Conservation (phyloP, 2,797 vertebrate genomes). For the Chaetophractus vellerosus region DNA sequence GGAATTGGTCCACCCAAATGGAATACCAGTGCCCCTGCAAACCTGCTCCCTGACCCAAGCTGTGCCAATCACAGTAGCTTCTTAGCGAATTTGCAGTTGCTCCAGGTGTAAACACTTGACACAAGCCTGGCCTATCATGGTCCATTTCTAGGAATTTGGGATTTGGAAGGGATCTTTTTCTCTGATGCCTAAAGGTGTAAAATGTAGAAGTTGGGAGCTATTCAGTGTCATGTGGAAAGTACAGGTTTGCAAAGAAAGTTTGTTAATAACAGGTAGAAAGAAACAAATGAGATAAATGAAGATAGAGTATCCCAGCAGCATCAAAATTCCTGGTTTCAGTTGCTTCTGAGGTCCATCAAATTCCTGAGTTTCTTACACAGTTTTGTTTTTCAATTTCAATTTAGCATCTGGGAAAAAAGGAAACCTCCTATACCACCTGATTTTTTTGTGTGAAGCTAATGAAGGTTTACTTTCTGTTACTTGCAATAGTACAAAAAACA, state of each 20-base stretch:
- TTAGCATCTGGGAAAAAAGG: neutral
- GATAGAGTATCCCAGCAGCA: neutral
- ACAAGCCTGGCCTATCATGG: neutral
- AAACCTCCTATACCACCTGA: neutral
- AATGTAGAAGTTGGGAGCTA: neutral
- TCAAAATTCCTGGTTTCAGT: neutral
- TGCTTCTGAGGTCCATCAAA: neutral
- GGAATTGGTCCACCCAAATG: neutral
- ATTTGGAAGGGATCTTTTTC: neutral
- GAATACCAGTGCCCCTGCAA: neutral
- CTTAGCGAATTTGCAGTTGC: neutral
- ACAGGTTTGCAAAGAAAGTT: neutral
- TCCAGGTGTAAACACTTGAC: neutral
- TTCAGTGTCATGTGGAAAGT: neutral
- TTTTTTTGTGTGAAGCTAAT: neutral
- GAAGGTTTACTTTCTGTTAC: constrained; percentile 7
- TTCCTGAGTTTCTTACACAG: neutral
- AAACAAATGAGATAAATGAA: constrained; percentile 32
- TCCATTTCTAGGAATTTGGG: neutral
- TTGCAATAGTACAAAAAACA: neutral
- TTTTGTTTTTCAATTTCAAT: constrained; percentile 34
- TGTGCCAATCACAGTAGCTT: neutral
- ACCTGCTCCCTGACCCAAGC: neutral
- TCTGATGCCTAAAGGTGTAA: neutral
- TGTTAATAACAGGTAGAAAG: neutral